These are phyloP conservation scores for Callinectes sapidus DNA, from an alignment of 2,888 invertebrate genomes.

Conservation along the genomic window DNA sequence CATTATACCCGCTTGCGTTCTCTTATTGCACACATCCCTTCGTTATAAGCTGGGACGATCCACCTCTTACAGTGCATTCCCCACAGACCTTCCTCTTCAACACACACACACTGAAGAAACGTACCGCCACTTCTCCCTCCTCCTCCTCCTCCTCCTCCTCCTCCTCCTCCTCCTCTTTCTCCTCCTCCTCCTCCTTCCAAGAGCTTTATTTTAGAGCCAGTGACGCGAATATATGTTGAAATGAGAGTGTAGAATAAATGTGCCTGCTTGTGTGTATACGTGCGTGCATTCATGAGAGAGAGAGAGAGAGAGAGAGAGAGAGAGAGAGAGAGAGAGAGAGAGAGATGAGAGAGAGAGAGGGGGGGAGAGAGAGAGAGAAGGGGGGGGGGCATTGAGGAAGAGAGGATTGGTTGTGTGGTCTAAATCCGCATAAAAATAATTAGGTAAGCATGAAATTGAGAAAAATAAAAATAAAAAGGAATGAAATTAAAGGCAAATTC, in stretches of 20 bases:
- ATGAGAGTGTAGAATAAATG: background rate
- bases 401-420: background rate
- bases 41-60: background rate
- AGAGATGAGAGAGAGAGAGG: background rate
- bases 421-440: background rate
- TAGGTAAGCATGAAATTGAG: background rate
- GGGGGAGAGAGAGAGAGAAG: background rate
- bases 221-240: background rate
- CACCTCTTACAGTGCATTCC: background rate
- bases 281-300: background rate
- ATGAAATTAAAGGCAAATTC: background rate
- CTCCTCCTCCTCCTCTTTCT: background rate
- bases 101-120: background rate
- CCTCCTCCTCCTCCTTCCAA: background rate
- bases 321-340: background rate
- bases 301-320: background rate
- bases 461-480: background rate
- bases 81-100: background rate
- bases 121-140: background rate
- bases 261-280: constrained; percentile 18
- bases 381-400: background rate
- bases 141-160: background rate
- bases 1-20: background rate
- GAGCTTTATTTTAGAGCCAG: background rate
- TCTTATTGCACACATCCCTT: background rate